Conservation (phyloP, 2,113 vertebrate species). For the Serilophus lunatus region DNA sequence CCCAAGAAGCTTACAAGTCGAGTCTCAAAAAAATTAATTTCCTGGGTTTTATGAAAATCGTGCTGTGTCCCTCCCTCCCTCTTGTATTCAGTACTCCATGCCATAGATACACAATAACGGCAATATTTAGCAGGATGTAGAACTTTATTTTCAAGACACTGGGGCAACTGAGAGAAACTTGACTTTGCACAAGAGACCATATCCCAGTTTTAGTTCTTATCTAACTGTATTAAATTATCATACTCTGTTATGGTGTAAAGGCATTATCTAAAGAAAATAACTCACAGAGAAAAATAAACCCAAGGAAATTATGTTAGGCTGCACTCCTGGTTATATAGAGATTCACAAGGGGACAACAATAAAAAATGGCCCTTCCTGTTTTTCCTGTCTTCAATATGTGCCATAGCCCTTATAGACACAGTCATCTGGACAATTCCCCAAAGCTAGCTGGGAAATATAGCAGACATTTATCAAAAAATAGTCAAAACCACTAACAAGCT, state of each 20-base stretch:
- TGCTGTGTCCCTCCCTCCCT: neutral
- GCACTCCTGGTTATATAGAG: neutral
- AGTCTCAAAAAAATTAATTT: neutral
- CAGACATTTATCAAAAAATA: neutral
- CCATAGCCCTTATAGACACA: neutral
- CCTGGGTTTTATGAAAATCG: neutral
- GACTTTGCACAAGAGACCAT: neutral
- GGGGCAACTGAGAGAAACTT: neutral
- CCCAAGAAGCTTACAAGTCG: neutral
- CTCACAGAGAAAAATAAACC: neutral
- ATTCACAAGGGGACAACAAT: neutral
- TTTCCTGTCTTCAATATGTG: neutral
- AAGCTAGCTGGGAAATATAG: neutral
- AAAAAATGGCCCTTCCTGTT: neutral
- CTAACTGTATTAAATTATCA: neutral
- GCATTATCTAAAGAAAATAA: neutral
- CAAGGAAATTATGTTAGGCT: neutral
- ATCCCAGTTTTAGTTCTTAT: neutral
- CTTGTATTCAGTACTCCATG: neutral
- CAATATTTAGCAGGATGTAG: neutral
- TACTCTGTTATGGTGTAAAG: neutral
- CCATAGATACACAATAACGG: neutral
- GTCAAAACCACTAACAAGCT: neutral
- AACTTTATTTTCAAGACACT: neutral
- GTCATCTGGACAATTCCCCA: neutral